Evolutionary conservation across 2,113 vertebrate species (phyloP).

Genomic region (Colinus virginianus): DNA sequence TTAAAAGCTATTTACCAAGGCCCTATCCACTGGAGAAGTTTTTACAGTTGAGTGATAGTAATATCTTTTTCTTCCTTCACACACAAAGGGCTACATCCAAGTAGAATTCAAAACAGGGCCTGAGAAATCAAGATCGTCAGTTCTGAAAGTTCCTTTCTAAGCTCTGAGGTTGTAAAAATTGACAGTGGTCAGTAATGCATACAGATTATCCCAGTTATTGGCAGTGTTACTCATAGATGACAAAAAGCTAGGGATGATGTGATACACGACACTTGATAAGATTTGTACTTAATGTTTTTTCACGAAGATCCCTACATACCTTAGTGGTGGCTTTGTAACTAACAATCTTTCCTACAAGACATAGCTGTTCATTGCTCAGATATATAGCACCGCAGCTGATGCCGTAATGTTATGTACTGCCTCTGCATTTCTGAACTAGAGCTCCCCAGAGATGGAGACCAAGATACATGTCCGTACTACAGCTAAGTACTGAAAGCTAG

Average conservation of each 20-base stretch:
- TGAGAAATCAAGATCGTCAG: not conserved
- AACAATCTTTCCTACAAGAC: not conserved
- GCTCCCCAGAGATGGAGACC: conserved; percentile 15
- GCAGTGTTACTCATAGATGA: not conserved
- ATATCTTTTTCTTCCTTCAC: not conserved
- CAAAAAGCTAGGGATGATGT: not conserved
- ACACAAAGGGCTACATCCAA: not conserved
- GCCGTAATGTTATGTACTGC: not conserved
- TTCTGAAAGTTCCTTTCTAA: not conserved
- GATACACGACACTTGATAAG: not conserved
- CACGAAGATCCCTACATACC: not conserved
- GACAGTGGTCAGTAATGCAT: not conserved
- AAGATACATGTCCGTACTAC: not conserved
- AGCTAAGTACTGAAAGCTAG: not conserved
- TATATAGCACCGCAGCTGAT: not conserved
- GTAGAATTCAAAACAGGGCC: not conserved
- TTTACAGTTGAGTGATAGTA: not conserved
- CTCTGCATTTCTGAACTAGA: conserved; percentile 9
- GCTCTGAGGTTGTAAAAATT: not conserved
- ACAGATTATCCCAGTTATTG: not conserved
- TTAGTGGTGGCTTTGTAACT: not conserved
- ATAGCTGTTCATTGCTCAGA: not conserved
- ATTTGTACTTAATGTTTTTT: not conserved
- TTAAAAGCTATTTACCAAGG: not conserved
- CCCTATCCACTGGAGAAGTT: not conserved